Conservation (phyloP, 2,797 vertebrate genomes). For the Periophthalmus magnuspinnatus region DNA sequence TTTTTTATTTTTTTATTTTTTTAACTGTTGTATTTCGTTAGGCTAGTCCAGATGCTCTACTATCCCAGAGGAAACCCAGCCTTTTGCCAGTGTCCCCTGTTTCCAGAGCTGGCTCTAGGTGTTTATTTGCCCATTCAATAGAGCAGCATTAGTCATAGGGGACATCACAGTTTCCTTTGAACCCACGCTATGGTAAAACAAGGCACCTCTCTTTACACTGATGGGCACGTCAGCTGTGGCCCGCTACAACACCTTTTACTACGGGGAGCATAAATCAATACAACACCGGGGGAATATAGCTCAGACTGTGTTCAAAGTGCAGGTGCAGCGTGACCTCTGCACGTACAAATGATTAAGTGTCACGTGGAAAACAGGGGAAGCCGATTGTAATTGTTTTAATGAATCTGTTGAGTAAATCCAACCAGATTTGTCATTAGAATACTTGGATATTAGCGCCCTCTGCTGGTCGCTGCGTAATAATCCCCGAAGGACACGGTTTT, state of each 20-base stretch:
- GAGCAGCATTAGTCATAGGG: conserved; percentile 57
- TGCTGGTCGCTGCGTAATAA: conserved; percentile 47
- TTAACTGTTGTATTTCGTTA: too few relatives aligned
- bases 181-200: conserved; percentile 39
- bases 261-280: conserved; percentile 46
- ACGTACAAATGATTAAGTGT: conserved; percentile 16
- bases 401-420: background rate
- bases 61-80: background rate
- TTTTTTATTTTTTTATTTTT: too few relatives aligned
- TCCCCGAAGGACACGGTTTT: conserved; percentile 6
- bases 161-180: conserved; percentile 30
- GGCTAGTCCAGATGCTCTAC: too few relatives aligned
- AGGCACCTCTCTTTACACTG: conserved; percentile 52
- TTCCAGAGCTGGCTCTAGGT: background rate
- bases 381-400: conserved; percentile 22
- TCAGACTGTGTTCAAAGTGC: conserved; percentile 15
- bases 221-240: conserved; percentile 50
- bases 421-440: conserved; percentile 23
- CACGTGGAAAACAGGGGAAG: background rate
- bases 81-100: background rate
- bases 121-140: conserved; percentile 42
- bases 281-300: conserved; percentile 11
- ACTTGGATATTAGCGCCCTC: conserved; percentile 67
- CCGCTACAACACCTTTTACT: conserved; percentile 42
- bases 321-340: conserved; percentile 7